phyloP scores from a whole-genome alignment of 2,113 vertebrate genomes.

The Chaetodon auriga region DNA sequence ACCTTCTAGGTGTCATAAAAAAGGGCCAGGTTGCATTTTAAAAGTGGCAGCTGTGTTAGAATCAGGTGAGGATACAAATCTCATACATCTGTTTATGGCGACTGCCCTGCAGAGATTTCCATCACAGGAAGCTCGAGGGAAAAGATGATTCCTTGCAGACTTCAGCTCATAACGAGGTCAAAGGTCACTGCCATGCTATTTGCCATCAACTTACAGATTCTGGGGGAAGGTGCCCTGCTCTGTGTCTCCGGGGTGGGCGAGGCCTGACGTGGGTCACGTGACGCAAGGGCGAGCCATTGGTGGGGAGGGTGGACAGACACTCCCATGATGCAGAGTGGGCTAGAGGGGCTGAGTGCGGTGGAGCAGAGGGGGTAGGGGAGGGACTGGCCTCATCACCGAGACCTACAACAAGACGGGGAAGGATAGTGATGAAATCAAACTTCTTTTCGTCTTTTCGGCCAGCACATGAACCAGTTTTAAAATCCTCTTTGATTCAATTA shows the following conservation, averaged over 20 bases:
- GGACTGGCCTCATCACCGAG: conserved; percentile 81
- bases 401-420: conserved; percentile 60
- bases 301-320: conserved; percentile 89
- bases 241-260: conserved; percentile 87
- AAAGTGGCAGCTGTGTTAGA: neutral
- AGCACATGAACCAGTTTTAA: neutral
- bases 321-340: conserved; percentile 90
- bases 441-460: neutral
- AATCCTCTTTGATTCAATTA: neutral
- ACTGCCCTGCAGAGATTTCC: neutral
- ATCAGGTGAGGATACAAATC: neutral
- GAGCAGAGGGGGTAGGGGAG: conserved; percentile 85
- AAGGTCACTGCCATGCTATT: neutral
- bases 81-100: neutral
- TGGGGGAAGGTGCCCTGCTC: conserved; percentile 79
- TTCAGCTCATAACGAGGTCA: conserved; percentile 7
- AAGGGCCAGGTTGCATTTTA: neutral
- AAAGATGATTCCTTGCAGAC: neutral
- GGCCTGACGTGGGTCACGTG: conserved; percentile 91
- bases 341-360: conserved; percentile 80
- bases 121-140: neutral
- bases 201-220: conserved; percentile 76
- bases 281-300: conserved; percentile 89
- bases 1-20: neutral
- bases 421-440: conserved; percentile 3